These are phyloP conservation scores for Deroptyus accipitrinus DNA, from an alignment of 2,113 vertebrate species.

Conservation along the genomic window DNA sequence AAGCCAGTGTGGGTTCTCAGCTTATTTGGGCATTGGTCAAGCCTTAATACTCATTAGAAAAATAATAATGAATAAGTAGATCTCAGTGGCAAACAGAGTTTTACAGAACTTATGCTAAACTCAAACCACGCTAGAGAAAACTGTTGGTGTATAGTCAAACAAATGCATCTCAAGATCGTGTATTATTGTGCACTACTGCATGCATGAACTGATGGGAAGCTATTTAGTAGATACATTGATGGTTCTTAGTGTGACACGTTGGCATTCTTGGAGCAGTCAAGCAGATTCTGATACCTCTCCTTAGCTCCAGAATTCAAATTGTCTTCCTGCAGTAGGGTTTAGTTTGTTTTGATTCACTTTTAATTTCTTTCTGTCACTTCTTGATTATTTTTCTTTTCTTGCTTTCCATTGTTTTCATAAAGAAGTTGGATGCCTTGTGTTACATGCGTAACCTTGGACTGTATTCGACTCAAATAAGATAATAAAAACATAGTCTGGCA, in stretches of 20 bases:
- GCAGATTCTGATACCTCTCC: background rate
- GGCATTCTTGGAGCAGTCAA: background rate
- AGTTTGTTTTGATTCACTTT: background rate
- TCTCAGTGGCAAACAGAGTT: background rate
- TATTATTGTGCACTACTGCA: background rate
- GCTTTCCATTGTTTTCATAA: background rate
- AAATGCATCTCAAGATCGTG: background rate
- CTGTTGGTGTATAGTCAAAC: background rate
- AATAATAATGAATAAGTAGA: background rate
- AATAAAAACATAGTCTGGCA: background rate
- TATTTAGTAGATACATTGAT: background rate
- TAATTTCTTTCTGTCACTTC: background rate
- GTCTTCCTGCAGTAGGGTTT: background rate
- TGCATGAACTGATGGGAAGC: background rate
- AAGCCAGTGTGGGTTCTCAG: background rate
- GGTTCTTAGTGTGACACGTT: background rate
- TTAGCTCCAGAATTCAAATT: background rate
- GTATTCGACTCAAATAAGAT: constrained; percentile 12
- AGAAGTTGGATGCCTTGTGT: background rate
- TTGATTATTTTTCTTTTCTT: background rate
- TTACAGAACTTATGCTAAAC: background rate
- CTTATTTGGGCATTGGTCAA: background rate
- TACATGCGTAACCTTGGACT: background rate
- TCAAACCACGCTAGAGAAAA: background rate
- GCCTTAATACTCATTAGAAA: background rate